Percentiles rank a stretch among this genome's conserved stretches.
These are phyloP conservation scores for Zaprionus lineosus DNA, from an alignment of 2,888 invertebrate species.

Conservation along the genomic window DNA sequence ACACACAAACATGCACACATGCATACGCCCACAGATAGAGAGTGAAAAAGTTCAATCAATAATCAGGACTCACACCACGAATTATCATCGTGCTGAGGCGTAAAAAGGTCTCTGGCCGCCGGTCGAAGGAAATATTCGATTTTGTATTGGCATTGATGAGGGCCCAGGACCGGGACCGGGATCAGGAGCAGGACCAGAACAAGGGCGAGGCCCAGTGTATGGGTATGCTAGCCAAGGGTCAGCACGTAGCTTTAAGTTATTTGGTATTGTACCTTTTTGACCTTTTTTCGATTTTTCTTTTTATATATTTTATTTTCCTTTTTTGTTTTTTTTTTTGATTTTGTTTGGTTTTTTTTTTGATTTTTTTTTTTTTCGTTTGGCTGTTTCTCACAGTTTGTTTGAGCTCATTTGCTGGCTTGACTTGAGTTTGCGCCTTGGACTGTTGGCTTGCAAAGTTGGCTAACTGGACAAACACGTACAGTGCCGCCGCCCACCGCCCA, in stretches of 20 bases:
- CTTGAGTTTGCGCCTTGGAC: constrained; percentile 58
- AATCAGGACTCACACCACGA: constrained; percentile 43
- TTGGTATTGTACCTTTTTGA: constrained; percentile 66
- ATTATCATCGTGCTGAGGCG: constrained; percentile 48
- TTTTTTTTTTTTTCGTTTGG: constrained; percentile 15
- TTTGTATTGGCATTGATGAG: constrained; percentile 70
- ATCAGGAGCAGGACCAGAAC: no score
- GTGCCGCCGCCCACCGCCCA: neutral
- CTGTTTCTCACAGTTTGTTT: constrained; percentile 51
- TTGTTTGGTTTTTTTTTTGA: constrained; percentile 67
- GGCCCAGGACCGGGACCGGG: constrained; percentile 19
- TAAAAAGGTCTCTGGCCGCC: constrained; percentile 57
- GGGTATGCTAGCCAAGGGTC: constrained; percentile 38
- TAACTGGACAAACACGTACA: neutral
- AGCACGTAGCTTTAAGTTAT: constrained; percentile 64
- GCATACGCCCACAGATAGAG: neutral
- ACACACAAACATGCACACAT: constrained; percentile 1
- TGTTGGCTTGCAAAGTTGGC: constrained; percentile 12
- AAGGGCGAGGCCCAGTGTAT: no score
- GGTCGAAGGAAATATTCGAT: constrained; percentile 53
- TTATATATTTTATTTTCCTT: constrained; percentile 34
- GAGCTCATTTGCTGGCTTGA: constrained; percentile 59
- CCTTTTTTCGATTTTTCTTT: constrained; percentile 44
- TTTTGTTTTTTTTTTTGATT: constrained; percentile 52
- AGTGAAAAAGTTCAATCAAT: constrained; percentile 61